A percentile compares a stretch with the other conserved stretches of the same genome.
Evolutionary conservation across 2,888 invertebrate genomes (phyloP).

Genomic region (Eucera pruinosa): DNA sequence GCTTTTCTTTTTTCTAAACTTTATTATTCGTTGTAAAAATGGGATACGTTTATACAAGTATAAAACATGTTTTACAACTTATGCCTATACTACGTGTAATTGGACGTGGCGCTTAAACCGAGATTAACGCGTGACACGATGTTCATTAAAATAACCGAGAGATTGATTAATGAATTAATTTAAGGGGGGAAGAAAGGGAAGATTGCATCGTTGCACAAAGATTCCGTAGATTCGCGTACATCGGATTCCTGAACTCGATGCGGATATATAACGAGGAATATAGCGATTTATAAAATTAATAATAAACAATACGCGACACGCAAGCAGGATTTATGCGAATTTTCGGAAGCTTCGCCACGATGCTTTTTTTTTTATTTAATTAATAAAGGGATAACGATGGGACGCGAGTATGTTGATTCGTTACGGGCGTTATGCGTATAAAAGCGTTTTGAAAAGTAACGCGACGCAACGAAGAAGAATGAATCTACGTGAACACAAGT

Average conservation of each 20-base stretch:
- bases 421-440: too few relatives aligned
- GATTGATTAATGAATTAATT: too few relatives aligned
- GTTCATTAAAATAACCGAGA: too few relatives aligned
- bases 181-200: too few relatives aligned
- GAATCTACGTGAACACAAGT: too few relatives aligned
- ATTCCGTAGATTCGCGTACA: constrained; percentile 30
- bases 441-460: too few relatives aligned
- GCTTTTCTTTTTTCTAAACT: constrained; percentile 31
- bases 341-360: constrained; percentile 27
- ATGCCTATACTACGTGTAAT: constrained; percentile 24
- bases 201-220: constrained; percentile 23
- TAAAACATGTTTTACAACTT: constrained; percentile 41
- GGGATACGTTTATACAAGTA: constrained; percentile 42
- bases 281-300: constrained; percentile 44
- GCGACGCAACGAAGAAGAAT: too few relatives aligned
- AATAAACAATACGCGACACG: constrained; percentile 36
- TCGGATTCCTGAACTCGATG: constrained; percentile 24
- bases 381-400: constrained; percentile 26
- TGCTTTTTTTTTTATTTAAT: constrained; percentile 29
- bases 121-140: too few relatives aligned
- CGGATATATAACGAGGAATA: constrained; percentile 26
- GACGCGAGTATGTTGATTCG: too few relatives aligned
- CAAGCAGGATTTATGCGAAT: constrained; percentile 38
- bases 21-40: constrained; percentile 53
- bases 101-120: constrained; percentile 12